Base-by-base conservation (phyloP, 2,888 invertebrate species). In the Bombylius major region DNA sequence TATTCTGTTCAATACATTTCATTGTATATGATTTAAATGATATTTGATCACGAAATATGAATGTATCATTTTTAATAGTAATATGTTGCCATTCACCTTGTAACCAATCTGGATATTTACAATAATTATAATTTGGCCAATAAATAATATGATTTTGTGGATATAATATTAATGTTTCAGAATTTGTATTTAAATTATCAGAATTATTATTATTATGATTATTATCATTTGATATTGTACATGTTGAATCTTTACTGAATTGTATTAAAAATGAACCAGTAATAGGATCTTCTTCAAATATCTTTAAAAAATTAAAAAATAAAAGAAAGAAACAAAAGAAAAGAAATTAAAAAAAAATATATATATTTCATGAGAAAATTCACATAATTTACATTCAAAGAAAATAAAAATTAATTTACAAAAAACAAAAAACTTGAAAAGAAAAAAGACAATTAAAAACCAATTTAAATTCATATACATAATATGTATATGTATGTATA, bases 221-320 rank as follows among this genome's bases (percentile, higher is more conserved):
- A 36, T 36, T 36, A 11, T 4, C 4, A 42, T 42, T 11, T 11
- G 11, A 8, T 11, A 42, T 52, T 23, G 59, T 56, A 63, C 83
- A 84, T 44, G 82, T 82, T 5, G 83, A 82, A 65, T 83, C 83
- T 55, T 79, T 79, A 62, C 82, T 81, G 56, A 83, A 75, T 9
- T 81, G 78, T 67, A 84, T 75, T 60, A 77, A 74, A 6, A 81
- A 78, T 57, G 75, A 74, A 5, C 81, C 80, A 48, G 75, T 78
- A 52, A 65, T 66, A 39, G 69, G 69, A 60, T 81, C 77, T 51
- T 74, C 71, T 23, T 75, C 71, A 66, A 77, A 80, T 56, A 79
- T 69, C 77, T 80, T 64, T 62, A 67, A 61, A 53, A 61, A 61
- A 54, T 14, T 55, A 46, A 51, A 56, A 50, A 50, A 31, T 31